Percentiles rank a stretch among this genome's conserved stretches.
phyloP scores from a whole-genome alignment of 2,113 vertebrate genomes.

The Nanorana parkeri region DNA sequence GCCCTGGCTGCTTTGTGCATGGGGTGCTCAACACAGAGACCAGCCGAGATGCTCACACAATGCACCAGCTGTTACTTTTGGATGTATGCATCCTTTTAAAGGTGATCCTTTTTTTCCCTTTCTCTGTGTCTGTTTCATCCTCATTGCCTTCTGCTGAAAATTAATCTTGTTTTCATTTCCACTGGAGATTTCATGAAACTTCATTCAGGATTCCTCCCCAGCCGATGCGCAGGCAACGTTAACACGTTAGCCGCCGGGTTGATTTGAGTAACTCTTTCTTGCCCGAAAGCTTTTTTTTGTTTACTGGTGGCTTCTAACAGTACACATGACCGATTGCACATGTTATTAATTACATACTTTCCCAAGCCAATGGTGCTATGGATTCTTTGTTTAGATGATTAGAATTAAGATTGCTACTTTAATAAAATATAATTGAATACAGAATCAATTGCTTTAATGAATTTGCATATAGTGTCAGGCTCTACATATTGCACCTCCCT shows the following conservation, averaged over 20 bases:
- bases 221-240: background rate
- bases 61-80: conserved; percentile 56
- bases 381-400: background rate
- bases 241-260: background rate
- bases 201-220: conserved; percentile 4
- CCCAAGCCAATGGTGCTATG: background rate
- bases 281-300: background rate
- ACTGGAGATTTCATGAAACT: conserved; percentile 6
- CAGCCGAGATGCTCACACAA: conserved; percentile 55
- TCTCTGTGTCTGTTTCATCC: conserved; percentile 16
- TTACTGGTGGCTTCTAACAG: background rate
- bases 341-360: background rate
- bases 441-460: no score
- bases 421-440: no score
- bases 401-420: background rate
- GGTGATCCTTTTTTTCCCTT: conserved; percentile 42
- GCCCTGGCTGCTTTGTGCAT: conserved; percentile 32
- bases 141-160: conserved; percentile 2
- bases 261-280: conserved; percentile 11
- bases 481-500: no score
- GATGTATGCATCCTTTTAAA: conserved; percentile 57
- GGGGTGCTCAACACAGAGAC: conserved; percentile 38
- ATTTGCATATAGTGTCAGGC: no score
- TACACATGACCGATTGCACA: background rate
- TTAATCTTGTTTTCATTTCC: background rate